A percentile compares a stretch with the other conserved stretches of the same genome.
These are phyloP conservation scores for Apogon talboti DNA, from an alignment of 2,797 vertebrate genomes.

Conservation along the genomic window DNA sequence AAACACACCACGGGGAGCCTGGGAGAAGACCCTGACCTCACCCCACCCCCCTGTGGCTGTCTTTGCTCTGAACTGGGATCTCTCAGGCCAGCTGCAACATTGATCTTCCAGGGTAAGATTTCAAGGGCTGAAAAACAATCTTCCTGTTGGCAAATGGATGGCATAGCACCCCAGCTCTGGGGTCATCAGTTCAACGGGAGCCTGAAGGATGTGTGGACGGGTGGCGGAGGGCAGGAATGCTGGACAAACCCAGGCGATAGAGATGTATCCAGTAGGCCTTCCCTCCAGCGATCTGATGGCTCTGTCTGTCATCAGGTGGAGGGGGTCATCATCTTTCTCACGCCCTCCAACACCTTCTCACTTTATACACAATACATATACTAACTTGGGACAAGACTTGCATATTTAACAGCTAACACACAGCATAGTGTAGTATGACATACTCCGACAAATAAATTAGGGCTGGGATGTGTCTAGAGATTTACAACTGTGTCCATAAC, in stretches of 20 bases:
- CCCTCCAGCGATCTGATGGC: slow-evolving; percentile 45
- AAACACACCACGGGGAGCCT: slow-evolving; percentile 76
- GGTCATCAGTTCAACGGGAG: slow-evolving; percentile 74
- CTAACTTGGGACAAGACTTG: slow-evolving; percentile 17
- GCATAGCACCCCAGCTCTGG: slow-evolving; percentile 56
- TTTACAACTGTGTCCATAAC: slow-evolving; percentile 14
- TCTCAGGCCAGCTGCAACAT: slow-evolving; percentile 81
- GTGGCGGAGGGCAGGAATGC: slow-evolving; percentile 60
- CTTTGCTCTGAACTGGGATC: slow-evolving; percentile 47
- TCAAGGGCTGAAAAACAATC: slow-evolving; percentile 85
- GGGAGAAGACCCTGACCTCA: slow-evolving; percentile 76
- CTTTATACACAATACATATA: slow-evolving; percentile 28
- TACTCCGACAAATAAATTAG: slow-evolving; percentile 37
- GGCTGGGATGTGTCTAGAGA: slow-evolving; percentile 10
- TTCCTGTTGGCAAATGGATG: slow-evolving; percentile 82
- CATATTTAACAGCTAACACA: slow-evolving; percentile 26
- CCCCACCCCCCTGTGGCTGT: slow-evolving; percentile 43
- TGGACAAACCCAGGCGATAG: slow-evolving; percentile 53
- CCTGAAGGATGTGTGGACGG: slow-evolving; percentile 47
- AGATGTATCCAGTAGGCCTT: slow-evolving; percentile 52
- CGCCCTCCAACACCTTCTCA: slow-evolving; percentile 43
- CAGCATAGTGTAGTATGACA: slow-evolving; percentile 2
- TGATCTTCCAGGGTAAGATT: slow-evolving; percentile 80
- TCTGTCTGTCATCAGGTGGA: slow-evolving; percentile 56
- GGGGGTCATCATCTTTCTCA: slow-evolving; percentile 64